These are phyloP conservation scores for Lysandra bellargus DNA, from an alignment of 2,888 invertebrate genomes.

Conservation along the genomic window DNA sequence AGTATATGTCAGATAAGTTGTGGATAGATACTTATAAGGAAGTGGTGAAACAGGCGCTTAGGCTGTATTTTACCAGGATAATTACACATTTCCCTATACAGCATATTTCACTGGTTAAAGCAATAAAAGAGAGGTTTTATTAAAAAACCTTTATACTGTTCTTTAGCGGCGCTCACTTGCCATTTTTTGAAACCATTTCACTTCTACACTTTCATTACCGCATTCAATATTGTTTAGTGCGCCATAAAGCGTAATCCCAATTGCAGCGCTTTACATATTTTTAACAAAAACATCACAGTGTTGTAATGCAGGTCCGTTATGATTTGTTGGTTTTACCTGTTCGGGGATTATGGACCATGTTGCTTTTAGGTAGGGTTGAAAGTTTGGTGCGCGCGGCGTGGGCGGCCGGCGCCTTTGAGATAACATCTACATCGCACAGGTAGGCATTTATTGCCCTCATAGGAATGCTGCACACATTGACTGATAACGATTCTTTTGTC, in stretches of 20 bases:
- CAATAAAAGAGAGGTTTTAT: neutral
- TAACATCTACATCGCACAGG: conserved; percentile 76
- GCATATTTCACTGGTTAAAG: too few relatives aligned
- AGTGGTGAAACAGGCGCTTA: too few relatives aligned
- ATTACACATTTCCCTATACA: neutral
- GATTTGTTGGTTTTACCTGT: conserved; percentile 25
- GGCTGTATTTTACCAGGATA: neutral
- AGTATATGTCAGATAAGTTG: too few relatives aligned
- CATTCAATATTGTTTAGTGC: conserved; percentile 11
- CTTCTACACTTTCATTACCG: conserved; percentile 13
- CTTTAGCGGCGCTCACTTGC: neutral
- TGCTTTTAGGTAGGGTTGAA: neutral
- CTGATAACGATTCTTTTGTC: conserved; percentile 19
- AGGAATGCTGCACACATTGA: conserved; percentile 16
- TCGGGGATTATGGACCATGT: neutral
- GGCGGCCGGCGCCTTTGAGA: conserved; percentile 75
- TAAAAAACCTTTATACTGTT: neutral
- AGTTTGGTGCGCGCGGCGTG: conserved; percentile 40
- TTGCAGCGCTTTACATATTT: conserved; percentile 26
- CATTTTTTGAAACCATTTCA: neutral
- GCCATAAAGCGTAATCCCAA: conserved; percentile 18
- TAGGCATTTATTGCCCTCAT: conserved; percentile 65
- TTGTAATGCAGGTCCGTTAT: conserved; percentile 27
- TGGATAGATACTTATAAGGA: too few relatives aligned
- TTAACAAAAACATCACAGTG: conserved; percentile 28